Base-by-base conservation (phyloP, 2,797 vertebrate genomes). In the Leptodactylus fallax region DNA sequence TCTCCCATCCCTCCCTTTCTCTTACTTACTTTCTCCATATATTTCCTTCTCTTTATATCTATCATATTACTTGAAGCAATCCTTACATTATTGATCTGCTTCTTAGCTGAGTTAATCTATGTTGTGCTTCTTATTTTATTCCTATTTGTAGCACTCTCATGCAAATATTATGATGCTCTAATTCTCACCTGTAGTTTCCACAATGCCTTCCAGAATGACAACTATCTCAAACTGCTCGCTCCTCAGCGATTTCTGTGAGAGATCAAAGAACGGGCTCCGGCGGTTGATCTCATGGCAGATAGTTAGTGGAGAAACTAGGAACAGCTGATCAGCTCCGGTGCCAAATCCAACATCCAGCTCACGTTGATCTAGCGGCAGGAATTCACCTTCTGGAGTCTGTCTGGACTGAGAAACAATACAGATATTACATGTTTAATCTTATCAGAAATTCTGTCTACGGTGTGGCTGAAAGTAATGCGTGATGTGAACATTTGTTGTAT, bases 281-380 rank as follows among this genome's bases (percentile, higher is more conserved):
- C 96, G 94, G 92, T 99, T 98, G 36, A 99, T 99, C 94, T 99
- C 97, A 88, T 99, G 98, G 95, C 98, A 99, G 95, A 99, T 99
- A 55, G 98, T 99, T 92, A 99, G 97, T 0, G 98, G 98, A 47
- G 98, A 99, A 93, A 99, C 98, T 86, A 99, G 97, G 93, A 99
- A 99, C 86, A 99, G 98, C 95, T 99, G 98, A 93, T 99, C 98
- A 0, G 98, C 98, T 53, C 98, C 98, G 0, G 98, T 99, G 91
- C 97, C 98, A 96, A 99, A 99, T 85, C 98, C 98, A 90, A 99
- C 98, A 83, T 99, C 98, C 96, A 99, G 93, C 95, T 99, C 98
- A 96, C 99, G 94, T 96, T 99, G 98, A 92, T 99, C 98, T 92
- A 99, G 95, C 0, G 98, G 98, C 85, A 99, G 97, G 93, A 99